Evolutionary conservation across 2,888 invertebrate species (phyloP), one percentile per base, ranked within the genome.

Genomic region (Cheilosia pagana): DNA sequence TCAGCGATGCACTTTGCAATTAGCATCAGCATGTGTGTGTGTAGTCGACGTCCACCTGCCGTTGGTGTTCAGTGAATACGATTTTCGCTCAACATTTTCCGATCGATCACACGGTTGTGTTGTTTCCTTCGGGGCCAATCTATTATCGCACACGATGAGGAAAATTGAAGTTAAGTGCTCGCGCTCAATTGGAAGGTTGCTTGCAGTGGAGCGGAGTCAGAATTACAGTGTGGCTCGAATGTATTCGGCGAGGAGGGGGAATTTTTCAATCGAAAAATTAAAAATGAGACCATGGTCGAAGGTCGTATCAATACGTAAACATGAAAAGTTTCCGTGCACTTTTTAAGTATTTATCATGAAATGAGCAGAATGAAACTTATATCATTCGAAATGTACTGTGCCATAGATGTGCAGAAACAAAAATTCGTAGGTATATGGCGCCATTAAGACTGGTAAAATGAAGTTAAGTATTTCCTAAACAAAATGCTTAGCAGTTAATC

Each of bases 131-230:
- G 48, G 65, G 78, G 60, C 19, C 55, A 74, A 81, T 68, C 74
- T 81, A 68, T 75, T 81, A 81, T 75, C 75, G 41, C 65, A 72
- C 35, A 68, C 68, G 81, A 81, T 35, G 60, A 21, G 67, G 75
- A 63, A 63, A 68, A 81, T 81, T 70, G 68, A 75, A 75, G 81
- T 74, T 81, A 75, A 81, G 62, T 81, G 74, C 52, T 75, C 65
- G 62, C 75, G 74, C 65, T 75, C 65, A 67, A 62, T 68, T 70
- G 68, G 41, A 55, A 50, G 68, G 39, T 63, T 68, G 65, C 59
- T 62, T 68, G 23, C 31, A 31, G 45, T 23, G 10, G 3, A 50
- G 25, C 14, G 41, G 19, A 12, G 21, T 10, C 6, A 21, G 7
- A 3, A 25, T 19, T 16, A 81, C 67, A 75, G 75, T 68, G 16